Percentiles rank a stretch among this genome's conserved stretches.
Conservation (phyloP, 2,888 invertebrate genomes). For the Prenolepis imparis region DNA sequence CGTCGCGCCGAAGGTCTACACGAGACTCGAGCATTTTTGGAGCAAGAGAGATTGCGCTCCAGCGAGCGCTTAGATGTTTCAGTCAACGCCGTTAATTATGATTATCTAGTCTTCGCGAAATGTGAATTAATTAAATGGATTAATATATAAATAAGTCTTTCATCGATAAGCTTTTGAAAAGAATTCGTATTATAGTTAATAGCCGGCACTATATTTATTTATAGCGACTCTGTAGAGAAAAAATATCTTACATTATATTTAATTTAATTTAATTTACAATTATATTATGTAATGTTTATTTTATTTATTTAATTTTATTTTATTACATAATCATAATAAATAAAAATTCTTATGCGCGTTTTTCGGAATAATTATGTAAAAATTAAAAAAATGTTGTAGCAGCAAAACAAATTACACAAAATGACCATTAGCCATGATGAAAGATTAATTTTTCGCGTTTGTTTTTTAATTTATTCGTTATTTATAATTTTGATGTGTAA, state of each 20-base stretch:
- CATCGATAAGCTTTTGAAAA: neutral
- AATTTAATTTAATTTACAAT: no score
- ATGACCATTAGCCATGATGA: neutral
- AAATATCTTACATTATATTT: neutral
- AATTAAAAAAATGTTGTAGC: neutral
- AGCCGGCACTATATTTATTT: no score
- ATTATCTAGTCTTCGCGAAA: constrained; percentile 35
- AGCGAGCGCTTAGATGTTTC: neutral
- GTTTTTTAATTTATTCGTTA: constrained; percentile 6
- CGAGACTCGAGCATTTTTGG: constrained; percentile 85
- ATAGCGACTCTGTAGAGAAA: neutral
- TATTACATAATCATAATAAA: neutral
- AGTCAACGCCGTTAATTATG: neutral
- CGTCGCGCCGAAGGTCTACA: constrained; percentile 84
- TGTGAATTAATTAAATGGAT: constrained; percentile 6
- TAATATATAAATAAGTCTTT: neutral
- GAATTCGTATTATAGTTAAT: no score
- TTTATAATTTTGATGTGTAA: neutral
- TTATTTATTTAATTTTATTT: no score
- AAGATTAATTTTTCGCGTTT: neutral
- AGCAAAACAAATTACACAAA: neutral
- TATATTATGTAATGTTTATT: no score
- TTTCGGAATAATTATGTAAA: neutral
- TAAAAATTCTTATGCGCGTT: neutral
- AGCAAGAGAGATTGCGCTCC: constrained; percentile 79